Evolutionary conservation across 2,113 vertebrate genomes (phyloP).

Genomic region (Ptilonorhynchus violaceus): DNA sequence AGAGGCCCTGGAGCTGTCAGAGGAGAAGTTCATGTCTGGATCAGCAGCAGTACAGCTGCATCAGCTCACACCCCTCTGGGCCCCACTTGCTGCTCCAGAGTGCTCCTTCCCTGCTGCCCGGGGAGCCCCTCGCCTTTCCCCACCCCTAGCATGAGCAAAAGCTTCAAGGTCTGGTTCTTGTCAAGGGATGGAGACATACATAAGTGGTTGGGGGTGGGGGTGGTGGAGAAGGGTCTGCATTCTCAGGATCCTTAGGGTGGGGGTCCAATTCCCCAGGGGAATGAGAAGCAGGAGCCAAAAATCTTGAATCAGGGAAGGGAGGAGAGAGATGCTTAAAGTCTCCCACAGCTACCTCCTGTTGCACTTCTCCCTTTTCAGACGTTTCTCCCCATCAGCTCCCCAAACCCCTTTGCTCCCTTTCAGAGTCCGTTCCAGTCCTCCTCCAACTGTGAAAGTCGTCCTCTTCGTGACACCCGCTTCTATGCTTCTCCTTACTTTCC

Average conservation of each 20-base stretch:
- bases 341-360: not conserved
- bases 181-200: not conserved
- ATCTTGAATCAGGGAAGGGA: not conserved
- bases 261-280: not conserved
- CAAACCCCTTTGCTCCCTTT: not conserved
- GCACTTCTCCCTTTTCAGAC: not conserved
- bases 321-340: not conserved
- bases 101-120: not conserved
- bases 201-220: not conserved
- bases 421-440: not conserved
- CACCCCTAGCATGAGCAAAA: constrained; percentile 8
- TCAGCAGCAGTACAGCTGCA: constrained; percentile 37
- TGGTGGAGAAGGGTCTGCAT: not conserved
- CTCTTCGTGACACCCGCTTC: rapidly evolving
- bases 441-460: not conserved
- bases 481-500: not conserved
- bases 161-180: constrained; percentile 34
- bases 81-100: constrained; percentile 8
- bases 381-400: not conserved
- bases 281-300: not conserved
- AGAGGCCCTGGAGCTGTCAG: not conserved
- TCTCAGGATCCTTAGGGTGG: not conserved
- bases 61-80: constrained; percentile 51
- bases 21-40: not conserved
- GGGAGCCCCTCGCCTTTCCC: constrained; percentile 4